Evolutionary conservation across 1,140 invertebrate genomes (phyloP).

Genomic region (Bombus polaris): DNA sequence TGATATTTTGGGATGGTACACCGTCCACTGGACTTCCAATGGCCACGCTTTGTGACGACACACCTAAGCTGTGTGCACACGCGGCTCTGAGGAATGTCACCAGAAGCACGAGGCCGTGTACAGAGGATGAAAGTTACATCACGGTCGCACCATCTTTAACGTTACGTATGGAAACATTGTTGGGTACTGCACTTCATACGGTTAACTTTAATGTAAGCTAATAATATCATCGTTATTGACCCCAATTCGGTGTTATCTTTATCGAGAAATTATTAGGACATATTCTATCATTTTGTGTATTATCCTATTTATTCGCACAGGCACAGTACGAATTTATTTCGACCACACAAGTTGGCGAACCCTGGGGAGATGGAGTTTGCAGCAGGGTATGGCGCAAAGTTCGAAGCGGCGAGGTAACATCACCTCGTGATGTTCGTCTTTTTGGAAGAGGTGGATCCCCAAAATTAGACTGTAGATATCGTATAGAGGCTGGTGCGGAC

Average conservation of each 20-base stretch:
- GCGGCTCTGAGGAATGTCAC: slow-evolving; percentile 89
- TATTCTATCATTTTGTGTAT: too few species aligned
- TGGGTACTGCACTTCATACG: slow-evolving; percentile 84
- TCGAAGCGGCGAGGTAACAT: slow-evolving; percentile 85
- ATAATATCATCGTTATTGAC: background rate
- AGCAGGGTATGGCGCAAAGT: slow-evolving; percentile 84
- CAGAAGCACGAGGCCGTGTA: slow-evolving; percentile 89
- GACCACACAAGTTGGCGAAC: slow-evolving; percentile 88
- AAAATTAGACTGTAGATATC: slow-evolving; percentile 88
- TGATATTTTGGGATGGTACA: slow-evolving; percentile 79
- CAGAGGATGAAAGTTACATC: slow-evolving; percentile 90
- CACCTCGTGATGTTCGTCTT: slow-evolving; percentile 89
- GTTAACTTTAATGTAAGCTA: slow-evolving; percentile 80
- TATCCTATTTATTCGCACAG: slow-evolving; percentile 54
- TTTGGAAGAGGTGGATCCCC: slow-evolving; percentile 90
- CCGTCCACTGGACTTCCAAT: slow-evolving; percentile 78
- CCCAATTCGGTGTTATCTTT: too few species aligned
- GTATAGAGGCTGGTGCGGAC: slow-evolving; percentile 87
- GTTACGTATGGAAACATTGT: slow-evolving; percentile 76
- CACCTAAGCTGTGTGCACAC: slow-evolving; percentile 91
- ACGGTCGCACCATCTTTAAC: slow-evolving; percentile 85
- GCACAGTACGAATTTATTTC: slow-evolving; percentile 92
- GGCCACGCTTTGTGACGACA: slow-evolving; percentile 89
- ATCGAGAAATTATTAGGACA: too few species aligned
- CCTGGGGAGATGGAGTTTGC: slow-evolving; percentile 84